phyloP scores from a whole-genome alignment of 2,888 invertebrate species.

The Drepana falcataria region DNA sequence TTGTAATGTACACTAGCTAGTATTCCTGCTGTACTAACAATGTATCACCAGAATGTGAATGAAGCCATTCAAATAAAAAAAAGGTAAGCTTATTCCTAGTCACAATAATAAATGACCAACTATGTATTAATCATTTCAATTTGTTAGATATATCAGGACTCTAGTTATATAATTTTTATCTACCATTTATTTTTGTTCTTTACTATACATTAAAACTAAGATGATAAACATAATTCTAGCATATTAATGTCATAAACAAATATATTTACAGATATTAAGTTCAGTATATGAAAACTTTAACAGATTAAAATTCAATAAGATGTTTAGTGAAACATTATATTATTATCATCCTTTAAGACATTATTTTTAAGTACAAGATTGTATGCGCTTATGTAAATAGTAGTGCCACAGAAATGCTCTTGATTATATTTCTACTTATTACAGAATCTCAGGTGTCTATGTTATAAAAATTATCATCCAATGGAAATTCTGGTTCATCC shows the following conservation, averaged over 20 bases:
- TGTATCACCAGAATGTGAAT: background rate
- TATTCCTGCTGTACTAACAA: background rate
- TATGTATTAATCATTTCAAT: too few relatives aligned
- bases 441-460: slow-evolving; percentile 53
- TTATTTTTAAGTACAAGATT: background rate
- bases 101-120: too few relatives aligned
- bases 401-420: slow-evolving; percentile 6
- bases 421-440: slow-evolving; percentile 16
- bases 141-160: too few relatives aligned
- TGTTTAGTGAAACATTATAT: too few relatives aligned
- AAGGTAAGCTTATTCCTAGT: too few relatives aligned
- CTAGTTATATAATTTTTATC: too few relatives aligned
- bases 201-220: background rate
- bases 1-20: background rate
- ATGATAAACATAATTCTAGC: background rate
- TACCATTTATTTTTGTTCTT: too few relatives aligned
- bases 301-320: too few relatives aligned
- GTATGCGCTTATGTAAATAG: background rate
- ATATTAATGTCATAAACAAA: background rate
- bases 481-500: slow-evolving; percentile 50
- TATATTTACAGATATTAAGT: background rate
- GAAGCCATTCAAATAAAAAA: too few relatives aligned
- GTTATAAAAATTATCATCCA: slow-evolving; percentile 65
- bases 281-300: too few relatives aligned
- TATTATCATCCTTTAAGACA: background rate